Evolutionary conservation across 2,113 vertebrate species (phyloP).

Genomic region (Nothoprocta pentlandii): DNA sequence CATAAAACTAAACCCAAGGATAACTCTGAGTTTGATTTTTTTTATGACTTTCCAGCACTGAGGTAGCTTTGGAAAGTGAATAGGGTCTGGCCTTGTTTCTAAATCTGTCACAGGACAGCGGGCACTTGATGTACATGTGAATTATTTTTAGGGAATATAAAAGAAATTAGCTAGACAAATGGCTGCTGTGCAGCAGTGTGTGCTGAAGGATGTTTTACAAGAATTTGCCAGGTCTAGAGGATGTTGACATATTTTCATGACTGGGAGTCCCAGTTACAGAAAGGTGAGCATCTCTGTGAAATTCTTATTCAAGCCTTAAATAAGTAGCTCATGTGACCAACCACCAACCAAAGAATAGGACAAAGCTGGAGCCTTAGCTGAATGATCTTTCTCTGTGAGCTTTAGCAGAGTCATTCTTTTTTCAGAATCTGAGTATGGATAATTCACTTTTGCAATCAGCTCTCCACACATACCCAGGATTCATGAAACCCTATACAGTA

Average conservation of each 20-base stretch:
- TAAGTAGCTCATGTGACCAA: neutral
- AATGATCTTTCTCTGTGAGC: neutral
- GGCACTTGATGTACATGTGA: neutral
- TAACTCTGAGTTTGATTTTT: neutral
- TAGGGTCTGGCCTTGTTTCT: neutral
- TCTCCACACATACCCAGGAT: neutral
- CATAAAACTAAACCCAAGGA: neutral
- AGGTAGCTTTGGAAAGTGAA: neutral
- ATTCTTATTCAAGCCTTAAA: neutral
- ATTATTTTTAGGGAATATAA: conserved; percentile 5
- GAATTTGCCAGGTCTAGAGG: neutral
- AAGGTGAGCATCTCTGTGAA: neutral
- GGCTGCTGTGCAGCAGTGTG: neutral
- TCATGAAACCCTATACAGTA: neutral
- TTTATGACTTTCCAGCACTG: conserved; percentile 8
- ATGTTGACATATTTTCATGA: neutral
- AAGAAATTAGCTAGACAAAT: neutral
- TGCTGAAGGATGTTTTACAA: neutral
- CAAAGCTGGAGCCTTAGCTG: neutral
- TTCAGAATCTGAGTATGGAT: neutral
- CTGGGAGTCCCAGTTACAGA: neutral
- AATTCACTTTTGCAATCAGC: neutral
- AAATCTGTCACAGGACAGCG: conserved; percentile 12
- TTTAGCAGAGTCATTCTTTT: neutral
- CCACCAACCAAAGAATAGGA: neutral